Evolutionary conservation across 2,113 vertebrate species (phyloP).

Genomic region (Hystrix cristata): DNA sequence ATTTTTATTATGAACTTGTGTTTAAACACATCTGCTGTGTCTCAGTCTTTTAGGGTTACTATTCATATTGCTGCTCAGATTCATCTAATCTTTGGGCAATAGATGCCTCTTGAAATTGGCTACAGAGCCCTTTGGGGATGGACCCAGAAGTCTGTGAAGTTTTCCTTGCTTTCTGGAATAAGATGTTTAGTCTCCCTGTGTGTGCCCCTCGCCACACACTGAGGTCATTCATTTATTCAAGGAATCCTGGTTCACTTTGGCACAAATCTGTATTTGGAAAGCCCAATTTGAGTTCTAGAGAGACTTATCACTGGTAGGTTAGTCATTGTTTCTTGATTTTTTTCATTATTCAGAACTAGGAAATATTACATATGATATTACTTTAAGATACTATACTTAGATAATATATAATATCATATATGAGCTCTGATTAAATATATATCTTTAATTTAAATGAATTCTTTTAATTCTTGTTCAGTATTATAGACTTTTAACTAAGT

Average conservation of each 20-base stretch:
- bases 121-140: background rate
- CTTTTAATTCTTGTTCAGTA: background rate
- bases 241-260: background rate
- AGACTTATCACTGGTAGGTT: background rate
- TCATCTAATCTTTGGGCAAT: conserved; percentile 8
- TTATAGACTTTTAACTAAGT: background rate
- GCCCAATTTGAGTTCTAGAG: background rate
- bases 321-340: background rate
- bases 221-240: background rate
- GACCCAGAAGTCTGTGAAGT: background rate
- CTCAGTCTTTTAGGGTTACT: background rate
- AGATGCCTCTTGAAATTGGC: background rate
- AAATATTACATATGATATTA: background rate
- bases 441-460: background rate
- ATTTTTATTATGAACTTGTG: background rate
- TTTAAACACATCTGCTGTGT: background rate
- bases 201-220: background rate
- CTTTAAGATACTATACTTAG: conserved; percentile 18
- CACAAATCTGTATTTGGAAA: background rate
- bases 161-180: background rate
- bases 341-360: background rate
- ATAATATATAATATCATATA: background rate
- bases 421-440: background rate
- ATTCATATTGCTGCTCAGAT: background rate
- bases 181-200: background rate